Evolutionary conservation across 2,888 invertebrate genomes (phyloP).

Genomic region (Tanypteryx hageni): DNA sequence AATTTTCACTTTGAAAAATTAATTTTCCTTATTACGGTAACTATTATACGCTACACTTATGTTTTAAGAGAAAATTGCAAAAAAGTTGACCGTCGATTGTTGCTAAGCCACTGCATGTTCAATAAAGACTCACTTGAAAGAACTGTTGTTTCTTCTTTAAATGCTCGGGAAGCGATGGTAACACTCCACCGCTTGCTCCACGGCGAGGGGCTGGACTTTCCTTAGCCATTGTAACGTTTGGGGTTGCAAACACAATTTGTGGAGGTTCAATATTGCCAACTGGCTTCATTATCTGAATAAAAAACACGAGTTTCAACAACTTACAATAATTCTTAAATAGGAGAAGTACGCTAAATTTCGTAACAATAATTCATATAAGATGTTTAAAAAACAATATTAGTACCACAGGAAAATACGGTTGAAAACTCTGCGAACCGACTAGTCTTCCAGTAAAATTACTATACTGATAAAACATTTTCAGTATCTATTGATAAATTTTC

Average conservation of each 20-base stretch:
- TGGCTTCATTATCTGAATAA: conserved; percentile 65
- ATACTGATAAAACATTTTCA: conserved; percentile 67
- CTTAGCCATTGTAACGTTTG: conserved; percentile 39
- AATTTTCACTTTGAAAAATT: too few species aligned
- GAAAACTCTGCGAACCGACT: conserved; percentile 65
- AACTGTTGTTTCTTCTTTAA: conserved; percentile 66
- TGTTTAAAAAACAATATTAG: background rate
- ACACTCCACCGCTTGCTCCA: conserved; percentile 54
- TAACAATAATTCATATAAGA: background rate
- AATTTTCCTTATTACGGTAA: too few species aligned
- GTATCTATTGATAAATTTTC: background rate
- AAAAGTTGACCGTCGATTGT: background rate
- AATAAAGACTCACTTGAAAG: conserved; percentile 67
- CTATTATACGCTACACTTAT: too few species aligned
- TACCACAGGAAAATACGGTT: conserved; percentile 68
- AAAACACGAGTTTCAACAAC: background rate
- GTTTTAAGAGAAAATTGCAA: background rate
- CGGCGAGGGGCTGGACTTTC: conserved; percentile 49
- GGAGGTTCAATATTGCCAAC: conserved; percentile 66
- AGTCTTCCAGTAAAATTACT: conserved; percentile 67
- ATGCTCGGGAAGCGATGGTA: conserved; percentile 51
- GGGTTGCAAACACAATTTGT: conserved; percentile 65
- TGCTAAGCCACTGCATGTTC: too few species aligned
- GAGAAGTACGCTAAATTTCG: background rate
- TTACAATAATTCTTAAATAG: background rate